Evolutionary conservation across 2,888 invertebrate genomes (phyloP).

Genomic region (Schrankia costaestrigalis): DNA sequence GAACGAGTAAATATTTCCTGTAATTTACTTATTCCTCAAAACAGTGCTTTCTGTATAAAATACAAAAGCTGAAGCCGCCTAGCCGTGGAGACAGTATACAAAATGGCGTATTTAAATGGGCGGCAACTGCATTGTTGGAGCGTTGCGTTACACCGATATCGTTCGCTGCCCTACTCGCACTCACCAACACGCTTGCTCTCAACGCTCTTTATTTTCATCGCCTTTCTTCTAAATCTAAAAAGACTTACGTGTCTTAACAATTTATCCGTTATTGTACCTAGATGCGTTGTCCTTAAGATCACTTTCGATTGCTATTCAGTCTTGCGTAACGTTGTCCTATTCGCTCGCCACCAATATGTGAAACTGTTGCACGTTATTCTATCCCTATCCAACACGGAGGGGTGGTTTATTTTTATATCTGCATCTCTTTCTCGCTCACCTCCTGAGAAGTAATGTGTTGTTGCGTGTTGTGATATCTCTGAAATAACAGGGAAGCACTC

Average conservation of each 20-base stretch:
- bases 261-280: no score
- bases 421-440: conserved; percentile 61
- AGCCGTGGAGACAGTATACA: conserved; percentile 74
- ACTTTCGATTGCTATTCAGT: conserved; percentile 18
- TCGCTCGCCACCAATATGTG: conserved; percentile 51
- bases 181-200: conserved; percentile 31
- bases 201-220: conserved; percentile 63
- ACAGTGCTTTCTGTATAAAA: conserved; percentile 71
- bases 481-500: conserved; percentile 82
- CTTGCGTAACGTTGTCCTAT: conserved; percentile 35
- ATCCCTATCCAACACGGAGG: conserved; percentile 52
- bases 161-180: conserved; percentile 58
- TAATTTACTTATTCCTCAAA: conserved; percentile 72
- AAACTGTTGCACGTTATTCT: conserved; percentile 65
- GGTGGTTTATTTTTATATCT: conserved; percentile 60
- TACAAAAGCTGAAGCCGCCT: conserved; percentile 60
- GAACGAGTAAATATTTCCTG: conserved; percentile 73
- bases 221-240: conserved; percentile 43
- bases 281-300: conserved; percentile 31
- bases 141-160: conserved; percentile 50
- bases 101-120: conserved; percentile 81
- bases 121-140: conserved; percentile 72
- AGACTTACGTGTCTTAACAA: conserved; percentile 31
- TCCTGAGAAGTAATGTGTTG: conserved; percentile 79
- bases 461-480: conserved; percentile 82